Evolutionary conservation across 2,113 vertebrate genomes (phyloP).

Genomic region (Dolichallabes microphthalmus): DNA sequence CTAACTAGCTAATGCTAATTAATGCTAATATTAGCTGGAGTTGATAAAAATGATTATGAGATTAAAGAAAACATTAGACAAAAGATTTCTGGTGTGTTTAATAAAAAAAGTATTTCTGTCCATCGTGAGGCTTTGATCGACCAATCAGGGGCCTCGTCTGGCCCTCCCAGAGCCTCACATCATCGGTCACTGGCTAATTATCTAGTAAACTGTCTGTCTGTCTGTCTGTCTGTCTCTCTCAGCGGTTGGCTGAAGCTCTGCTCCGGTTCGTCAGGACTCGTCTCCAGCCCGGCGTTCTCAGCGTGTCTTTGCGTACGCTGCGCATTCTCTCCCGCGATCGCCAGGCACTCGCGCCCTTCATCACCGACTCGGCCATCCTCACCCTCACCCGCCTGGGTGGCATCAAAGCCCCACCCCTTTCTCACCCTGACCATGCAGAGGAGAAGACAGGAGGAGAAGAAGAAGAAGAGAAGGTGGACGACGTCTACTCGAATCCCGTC

Average conservation of each 20-base stretch:
- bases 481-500: not conserved
- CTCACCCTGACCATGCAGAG: slow-evolving; percentile 27
- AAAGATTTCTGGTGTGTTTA: too few relatives aligned
- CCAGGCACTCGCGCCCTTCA: slow-evolving; percentile 59
- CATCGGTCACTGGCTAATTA: not conserved
- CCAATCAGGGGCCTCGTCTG: too few relatives aligned
- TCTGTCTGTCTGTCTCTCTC: not conserved
- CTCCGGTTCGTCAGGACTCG: slow-evolving; percentile 57
- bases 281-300: slow-evolving; percentile 57
- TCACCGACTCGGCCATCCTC: slow-evolving; percentile 56
- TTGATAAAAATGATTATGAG: too few relatives aligned
- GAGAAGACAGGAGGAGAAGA: slow-evolving; percentile 12
- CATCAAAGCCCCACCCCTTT: slow-evolving; percentile 37
- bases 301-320: slow-evolving; percentile 59
- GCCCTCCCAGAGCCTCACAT: too few relatives aligned
- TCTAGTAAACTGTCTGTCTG: not conserved
- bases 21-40: too few relatives aligned
- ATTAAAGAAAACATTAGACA: too few relatives aligned
- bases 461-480: not conserved
- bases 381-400: slow-evolving; percentile 62
- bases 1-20: too few relatives aligned
- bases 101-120: too few relatives aligned
- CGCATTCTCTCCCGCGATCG: slow-evolving; percentile 67
- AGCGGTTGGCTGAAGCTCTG: slow-evolving; percentile 63
- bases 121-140: too few relatives aligned